A percentile compares a stretch with the other conserved stretches of the same genome.
phyloP scores from a whole-genome alignment of 2,113 vertebrate species.

The Numida meleagris region DNA sequence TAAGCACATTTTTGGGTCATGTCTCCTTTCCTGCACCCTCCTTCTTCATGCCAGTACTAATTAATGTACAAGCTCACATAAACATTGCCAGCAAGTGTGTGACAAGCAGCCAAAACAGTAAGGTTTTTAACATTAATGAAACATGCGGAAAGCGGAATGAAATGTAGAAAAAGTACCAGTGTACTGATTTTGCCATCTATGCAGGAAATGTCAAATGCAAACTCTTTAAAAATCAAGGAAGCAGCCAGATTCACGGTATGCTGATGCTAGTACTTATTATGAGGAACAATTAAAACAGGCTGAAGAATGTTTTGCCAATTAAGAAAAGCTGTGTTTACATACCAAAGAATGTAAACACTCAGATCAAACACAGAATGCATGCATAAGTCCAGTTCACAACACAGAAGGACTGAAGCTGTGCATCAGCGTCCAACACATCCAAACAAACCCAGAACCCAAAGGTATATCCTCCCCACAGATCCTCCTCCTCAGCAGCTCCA shows the following conservation, averaged over 20 bases:
- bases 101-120: constrained; percentile 30
- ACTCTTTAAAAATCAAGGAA: background rate
- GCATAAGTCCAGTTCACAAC: background rate
- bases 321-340: background rate
- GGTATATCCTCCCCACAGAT: background rate
- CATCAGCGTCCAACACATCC: too few species aligned
- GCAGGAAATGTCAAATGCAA: background rate
- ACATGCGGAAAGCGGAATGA: background rate
- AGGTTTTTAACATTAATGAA: background rate
- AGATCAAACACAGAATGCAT: background rate
- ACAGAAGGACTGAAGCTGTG: background rate
- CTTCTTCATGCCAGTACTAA: constrained; percentile 41
- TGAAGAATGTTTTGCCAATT: background rate
- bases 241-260: background rate
- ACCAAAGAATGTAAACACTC: background rate
- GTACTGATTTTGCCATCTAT: background rate
- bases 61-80: constrained; percentile 34
- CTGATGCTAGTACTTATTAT: background rate
- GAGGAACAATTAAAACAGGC: background rate
- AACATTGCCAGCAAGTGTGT: constrained; percentile 9
- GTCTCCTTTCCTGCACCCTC: constrained; percentile 20
- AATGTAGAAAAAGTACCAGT: background rate
- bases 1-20: constrained; percentile 38
- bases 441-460: background rate
- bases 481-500: background rate